Evolutionary conservation across 2,797 vertebrate genomes (phyloP).

Genomic region (Huso huso): DNA sequence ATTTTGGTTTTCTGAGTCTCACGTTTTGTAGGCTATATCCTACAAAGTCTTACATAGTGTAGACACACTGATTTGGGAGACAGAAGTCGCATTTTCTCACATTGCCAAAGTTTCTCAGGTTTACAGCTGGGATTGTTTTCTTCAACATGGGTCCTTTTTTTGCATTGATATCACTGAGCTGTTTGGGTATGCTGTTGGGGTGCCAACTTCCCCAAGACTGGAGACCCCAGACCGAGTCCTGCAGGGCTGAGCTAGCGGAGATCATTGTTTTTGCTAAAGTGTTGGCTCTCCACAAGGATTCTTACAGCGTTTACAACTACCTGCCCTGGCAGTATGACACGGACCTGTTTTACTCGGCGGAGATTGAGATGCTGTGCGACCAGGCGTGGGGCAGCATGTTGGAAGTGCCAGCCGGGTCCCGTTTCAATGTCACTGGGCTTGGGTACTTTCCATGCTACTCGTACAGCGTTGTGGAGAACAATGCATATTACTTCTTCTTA

Average conservation of each 20-base stretch:
- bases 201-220: slow-evolving; percentile 72
- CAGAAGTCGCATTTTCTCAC: too few species aligned
- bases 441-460: slow-evolving; percentile 74
- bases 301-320: slow-evolving; percentile 68
- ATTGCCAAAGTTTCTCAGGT: too few species aligned
- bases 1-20: too few species aligned
- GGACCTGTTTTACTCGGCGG: slow-evolving; percentile 67
- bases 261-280: slow-evolving; percentile 73
- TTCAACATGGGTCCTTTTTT: slow-evolving; percentile 46
- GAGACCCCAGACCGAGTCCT: slow-evolving; percentile 75
- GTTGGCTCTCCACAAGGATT: slow-evolving; percentile 63
- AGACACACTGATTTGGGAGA: too few species aligned
- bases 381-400: slow-evolving; percentile 80
- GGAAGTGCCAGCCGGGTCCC: slow-evolving; percentile 70
- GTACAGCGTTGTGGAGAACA: slow-evolving; percentile 69
- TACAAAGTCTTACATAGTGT: too few species aligned
- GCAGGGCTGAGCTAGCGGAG: slow-evolving; percentile 72
- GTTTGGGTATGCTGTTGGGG: slow-evolving; percentile 36
- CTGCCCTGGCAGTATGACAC: slow-evolving; percentile 66
- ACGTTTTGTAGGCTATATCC: too few species aligned
- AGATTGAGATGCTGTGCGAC: slow-evolving; percentile 74
- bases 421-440: slow-evolving; percentile 71
- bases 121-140: too few species aligned
- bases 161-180: slow-evolving; percentile 33
- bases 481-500: slow-evolving; percentile 74